Base-by-base conservation (phyloP, 2,113 vertebrate species). In the Bubalus kerabau region DNA sequence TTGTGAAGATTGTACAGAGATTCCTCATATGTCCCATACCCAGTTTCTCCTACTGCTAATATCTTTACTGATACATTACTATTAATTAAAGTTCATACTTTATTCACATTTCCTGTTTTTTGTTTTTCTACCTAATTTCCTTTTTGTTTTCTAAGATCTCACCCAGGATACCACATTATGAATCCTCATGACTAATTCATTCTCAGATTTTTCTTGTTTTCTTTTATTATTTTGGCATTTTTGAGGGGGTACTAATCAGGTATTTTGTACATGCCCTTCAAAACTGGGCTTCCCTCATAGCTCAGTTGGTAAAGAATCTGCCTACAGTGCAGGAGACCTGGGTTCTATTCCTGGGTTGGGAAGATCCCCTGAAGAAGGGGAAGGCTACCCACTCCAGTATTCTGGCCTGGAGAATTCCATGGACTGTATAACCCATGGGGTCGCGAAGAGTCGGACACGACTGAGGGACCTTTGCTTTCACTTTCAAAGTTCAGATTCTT, bases 381-480 rank as follows among this genome's bases (percentile, higher is more conserved):
- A 32, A 64, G 60, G 60, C 60, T 32, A 16, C 13, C 30, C 60
- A 64, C 60, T 64, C 30, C 60, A 64, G 60, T 32, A 16, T 64
- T 64, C 60, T 32, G 60, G 60, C 60, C 30, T 64, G 14, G 60
- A 64, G 24, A 59, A 59, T 59, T 13, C 24, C 24, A 59, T 59
- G 10, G 57, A 59, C n/a, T 71, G n/a, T 36, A 71, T 12, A 36
- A 21, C 64, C 64, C n/a, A 71, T 6, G 9, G 64, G n/a, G n/a
- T 71, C 0, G 2, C 8, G 11, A 67, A 67, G n/a, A 71, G n/a
- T 36, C 2, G 0, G n/a, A 71, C 64, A 71, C 0, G 1, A 71
- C 64, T 36, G 19, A 71, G 19, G 0, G 9, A 71, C 19, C n/a
- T 36, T 71, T 19, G n/a, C 17, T 21, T 71, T 71, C 5, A 71